These are phyloP conservation scores for Eupithecia centaureata DNA, from an alignment of 2,888 invertebrate genomes.

Conservation along the genomic window DNA sequence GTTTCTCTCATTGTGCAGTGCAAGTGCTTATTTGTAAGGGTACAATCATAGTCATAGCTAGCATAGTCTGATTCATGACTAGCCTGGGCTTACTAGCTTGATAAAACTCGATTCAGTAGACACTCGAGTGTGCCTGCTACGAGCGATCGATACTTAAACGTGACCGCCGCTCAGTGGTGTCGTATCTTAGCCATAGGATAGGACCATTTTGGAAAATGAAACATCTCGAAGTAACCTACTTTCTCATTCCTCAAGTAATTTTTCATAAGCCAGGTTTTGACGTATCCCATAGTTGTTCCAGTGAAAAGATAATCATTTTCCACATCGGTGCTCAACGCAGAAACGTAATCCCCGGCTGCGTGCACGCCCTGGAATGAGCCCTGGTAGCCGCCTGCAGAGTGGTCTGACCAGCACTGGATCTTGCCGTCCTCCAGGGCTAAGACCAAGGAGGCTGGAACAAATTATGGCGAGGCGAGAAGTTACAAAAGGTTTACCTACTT, in stretches of 20 bases:
- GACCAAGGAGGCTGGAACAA: slow-evolving; percentile 85
- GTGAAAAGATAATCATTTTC: slow-evolving; percentile 89
- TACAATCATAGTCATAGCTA: no score
- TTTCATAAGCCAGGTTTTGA: slow-evolving; percentile 90
- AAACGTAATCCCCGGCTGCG: slow-evolving; percentile 85
- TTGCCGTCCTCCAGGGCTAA: slow-evolving; percentile 90
- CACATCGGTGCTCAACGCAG: slow-evolving; percentile 88
- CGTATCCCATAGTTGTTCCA: slow-evolving; percentile 88
- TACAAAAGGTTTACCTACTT: no score
- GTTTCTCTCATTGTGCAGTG: no score
- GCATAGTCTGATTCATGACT: no score
- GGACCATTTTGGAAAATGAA: not conserved
- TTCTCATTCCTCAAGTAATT: slow-evolving; percentile 84
- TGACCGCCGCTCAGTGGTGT: not conserved
- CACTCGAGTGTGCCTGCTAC: not conserved
- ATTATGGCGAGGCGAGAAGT: no score
- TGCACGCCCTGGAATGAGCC: slow-evolving; percentile 88
- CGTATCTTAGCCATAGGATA: not conserved
- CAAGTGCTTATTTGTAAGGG: no score
- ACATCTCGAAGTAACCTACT: slow-evolving; percentile 46
- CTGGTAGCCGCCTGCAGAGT: slow-evolving; percentile 88
- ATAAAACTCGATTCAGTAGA: no score
- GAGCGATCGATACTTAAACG: not conserved
- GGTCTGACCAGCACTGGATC: slow-evolving; percentile 92
- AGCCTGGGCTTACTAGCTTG: no score